Base-by-base conservation (phyloP, 2,113 vertebrate genomes). In the Aphyosemion australe region DNA sequence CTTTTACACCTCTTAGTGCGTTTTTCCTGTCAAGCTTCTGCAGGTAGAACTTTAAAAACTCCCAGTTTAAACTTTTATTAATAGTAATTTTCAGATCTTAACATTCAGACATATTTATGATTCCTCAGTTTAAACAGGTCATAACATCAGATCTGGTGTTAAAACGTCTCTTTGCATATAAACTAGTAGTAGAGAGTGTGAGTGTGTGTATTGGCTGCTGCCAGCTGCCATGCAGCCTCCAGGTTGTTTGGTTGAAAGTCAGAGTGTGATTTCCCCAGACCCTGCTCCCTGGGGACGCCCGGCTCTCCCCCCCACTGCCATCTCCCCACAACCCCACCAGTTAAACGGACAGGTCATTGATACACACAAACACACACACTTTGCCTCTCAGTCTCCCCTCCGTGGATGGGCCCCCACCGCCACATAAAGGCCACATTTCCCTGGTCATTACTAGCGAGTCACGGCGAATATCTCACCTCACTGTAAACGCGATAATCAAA, bases 251-350 rank as follows among this genome's bases (percentile, higher is more conserved):
- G 83, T 52, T 78, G 84, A 87, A 89, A 89, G 85, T 84, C 80
- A 87, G 81, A 87, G 81, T 84, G 86, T 91, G 87, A 89, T 91
- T 91, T 90, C 90, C 90, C 88, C 83, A 89, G 86, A 87, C 87
- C 86, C 84, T 66, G 69, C 65, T 89, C 90, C 82, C 90, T 9
- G 8, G 86, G 86, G 90, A 90, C 53, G 45, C 65, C 66, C 43
- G 39, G 65, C 80, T 78, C n/a, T n/a, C 80, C 79, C 82, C 53
- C 82, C 53, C 34, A 53, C 79, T 84, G 84, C 88, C 89, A 86
- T 86, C 83, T 88, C 88, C 78, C 71, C 61, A 64, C 80, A 88
- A 84, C 80, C 80, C 72, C 71, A 74, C 71, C 37, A 54, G 88
- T 86, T 91, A 91, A 90, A 89, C 75, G 86, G 86, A 90, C 88